Evolutionary conservation across 1,140 invertebrate species (phyloP).

Genomic region (Aphelinus certus): DNA sequence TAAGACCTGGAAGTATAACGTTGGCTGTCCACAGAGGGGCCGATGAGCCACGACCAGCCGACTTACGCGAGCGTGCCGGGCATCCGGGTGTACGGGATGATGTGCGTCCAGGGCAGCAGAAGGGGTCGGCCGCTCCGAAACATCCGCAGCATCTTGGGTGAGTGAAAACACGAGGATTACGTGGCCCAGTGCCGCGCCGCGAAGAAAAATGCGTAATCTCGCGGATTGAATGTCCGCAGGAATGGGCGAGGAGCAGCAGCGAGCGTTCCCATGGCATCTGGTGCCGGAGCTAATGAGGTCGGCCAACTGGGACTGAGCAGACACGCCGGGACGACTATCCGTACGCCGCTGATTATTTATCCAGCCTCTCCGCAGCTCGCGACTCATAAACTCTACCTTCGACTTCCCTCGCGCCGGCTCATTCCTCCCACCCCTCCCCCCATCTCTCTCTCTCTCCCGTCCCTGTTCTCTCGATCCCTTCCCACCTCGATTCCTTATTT

Average conservation of each 20-base stretch:
- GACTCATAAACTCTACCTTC: constrained; percentile 19
- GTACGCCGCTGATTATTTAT: constrained; percentile 24
- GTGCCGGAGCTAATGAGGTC: constrained; percentile 71
- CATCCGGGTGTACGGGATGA: constrained; percentile 92
- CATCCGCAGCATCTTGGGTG: constrained; percentile 63
- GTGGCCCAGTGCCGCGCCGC: not conserved
- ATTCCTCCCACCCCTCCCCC: not conserved
- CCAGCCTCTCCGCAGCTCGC: constrained; percentile 1
- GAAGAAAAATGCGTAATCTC: no score
- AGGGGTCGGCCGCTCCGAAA: constrained; percentile 64
- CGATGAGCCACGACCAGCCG: constrained; percentile 92
- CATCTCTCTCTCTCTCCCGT: constrained; percentile 17
- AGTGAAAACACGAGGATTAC: constrained; percentile 16
- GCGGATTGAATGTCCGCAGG: not conserved
- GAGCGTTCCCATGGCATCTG: constrained; percentile 79
- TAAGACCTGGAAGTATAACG: not conserved
- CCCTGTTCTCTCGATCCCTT: not conserved
- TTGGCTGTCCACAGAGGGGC: constrained; percentile 75
- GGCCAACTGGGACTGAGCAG: constrained; percentile 69
- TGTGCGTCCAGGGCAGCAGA: constrained; percentile 77
- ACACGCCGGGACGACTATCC: not conserved
- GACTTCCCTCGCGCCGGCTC: not conserved
- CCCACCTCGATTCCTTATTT: constrained; percentile 2
- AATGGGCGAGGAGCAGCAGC: constrained; percentile 52
- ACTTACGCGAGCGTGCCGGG: constrained; percentile 92